phyloP scores from a whole-genome alignment of 2,113 vertebrate genomes.

The Gobiocypris rarus region DNA sequence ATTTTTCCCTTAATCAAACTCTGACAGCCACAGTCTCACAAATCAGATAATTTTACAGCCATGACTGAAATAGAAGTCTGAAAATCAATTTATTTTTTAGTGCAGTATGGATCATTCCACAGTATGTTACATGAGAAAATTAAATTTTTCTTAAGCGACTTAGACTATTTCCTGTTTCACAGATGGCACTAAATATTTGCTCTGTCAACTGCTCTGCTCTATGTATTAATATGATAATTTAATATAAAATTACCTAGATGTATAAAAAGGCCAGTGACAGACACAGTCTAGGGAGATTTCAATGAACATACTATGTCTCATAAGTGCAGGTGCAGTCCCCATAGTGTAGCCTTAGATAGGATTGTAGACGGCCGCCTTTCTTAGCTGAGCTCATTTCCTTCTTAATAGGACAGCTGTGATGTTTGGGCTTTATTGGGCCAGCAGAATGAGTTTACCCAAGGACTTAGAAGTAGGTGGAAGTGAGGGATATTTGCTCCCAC shows the following conservation, averaged over 20 bases:
- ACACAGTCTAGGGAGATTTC: constrained; percentile 26
- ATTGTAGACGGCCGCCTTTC: constrained; percentile 35
- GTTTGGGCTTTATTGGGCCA: constrained; percentile 52
- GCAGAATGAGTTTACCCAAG: constrained; percentile 54
- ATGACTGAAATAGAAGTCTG: constrained; percentile 36
- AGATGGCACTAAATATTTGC: constrained; percentile 32
- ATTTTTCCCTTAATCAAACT: constrained; percentile 50
- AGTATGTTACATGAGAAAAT: constrained; percentile 45
- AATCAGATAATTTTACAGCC: constrained; percentile 45
- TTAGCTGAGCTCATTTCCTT: constrained; percentile 52
- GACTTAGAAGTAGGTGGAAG: constrained; percentile 58
- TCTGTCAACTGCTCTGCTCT: background rate
- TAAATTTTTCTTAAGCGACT: background rate
- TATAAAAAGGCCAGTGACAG: constrained; percentile 38
- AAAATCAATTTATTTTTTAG: constrained; percentile 44
- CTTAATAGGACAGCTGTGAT: constrained; percentile 55
- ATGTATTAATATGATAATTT: constrained; percentile 52
- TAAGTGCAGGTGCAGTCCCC: constrained; percentile 42
- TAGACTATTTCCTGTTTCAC: constrained; percentile 37
- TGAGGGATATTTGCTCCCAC: constrained; percentile 52
- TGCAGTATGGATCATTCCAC: constrained; percentile 21
- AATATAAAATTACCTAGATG: constrained; percentile 31
- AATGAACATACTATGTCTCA: constrained; percentile 1
- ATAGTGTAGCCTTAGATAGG: constrained; percentile 36
- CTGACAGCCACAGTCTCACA: constrained; percentile 42